Evolutionary conservation across 2,888 invertebrate genomes (phyloP), one percentile per base, ranked within the genome.

Genomic region (Brachyptera risi): DNA sequence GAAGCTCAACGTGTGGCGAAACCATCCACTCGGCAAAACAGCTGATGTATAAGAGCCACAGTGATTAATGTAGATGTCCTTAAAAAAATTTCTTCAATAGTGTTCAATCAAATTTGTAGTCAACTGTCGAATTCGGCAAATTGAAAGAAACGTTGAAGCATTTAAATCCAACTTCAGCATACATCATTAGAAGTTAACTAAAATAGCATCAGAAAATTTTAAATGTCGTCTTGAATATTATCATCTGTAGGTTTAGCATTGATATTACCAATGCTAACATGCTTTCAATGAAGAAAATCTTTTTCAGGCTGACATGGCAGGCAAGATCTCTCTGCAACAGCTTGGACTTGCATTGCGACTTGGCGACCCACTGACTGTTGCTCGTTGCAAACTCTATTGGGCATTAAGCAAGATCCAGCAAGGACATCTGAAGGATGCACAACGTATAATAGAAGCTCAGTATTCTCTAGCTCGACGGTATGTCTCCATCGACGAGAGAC

Each of bases 321-420:
- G 92, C 0, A 84, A 85, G 72, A 95, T 96, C 73, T 95, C 96
- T 11, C 57, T 86, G 17, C 81, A 87, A 64, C 97, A 98, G 73
- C 81, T 96, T 65, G 81, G 81, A 70, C 78, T 97, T 24, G 95
- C 96, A 0, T 71, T 86, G 64, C 82, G 86, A 70, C 78, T 95
- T 40, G 91, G 90, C 0, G 95, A 97, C 76, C 90, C 92, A 0
- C 80, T 84, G 35, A 76, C 92, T 54, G 85, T 88, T 38, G 84
- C 90, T 0, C 82, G 95, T 60, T 96, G 97, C 73, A 84, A 84
- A 68, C 80, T 98, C 0, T 98, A 92, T 74, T 84, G 87, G 59
- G 90, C 94, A 35, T 80, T 96, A 60, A 94, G 96, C 68, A 78
- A 91, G 23, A 88, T 96, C 62, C 98, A 98, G 75, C 84, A 84